These are phyloP conservation scores for Catocala fraxini DNA, from an alignment of 2,888 invertebrate species.

Conservation along the genomic window DNA sequence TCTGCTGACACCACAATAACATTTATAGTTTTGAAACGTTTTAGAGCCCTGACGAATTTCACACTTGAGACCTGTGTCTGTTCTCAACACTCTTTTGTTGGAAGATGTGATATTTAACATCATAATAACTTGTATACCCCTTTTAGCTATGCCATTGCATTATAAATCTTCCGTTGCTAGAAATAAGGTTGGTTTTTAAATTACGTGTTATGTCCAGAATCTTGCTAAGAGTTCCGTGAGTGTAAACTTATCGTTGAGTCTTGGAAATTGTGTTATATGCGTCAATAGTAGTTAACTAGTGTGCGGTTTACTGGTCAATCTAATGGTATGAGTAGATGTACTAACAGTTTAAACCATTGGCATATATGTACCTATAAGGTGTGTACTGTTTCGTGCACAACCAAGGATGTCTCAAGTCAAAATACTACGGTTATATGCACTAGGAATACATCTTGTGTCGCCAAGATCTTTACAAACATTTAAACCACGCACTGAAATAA, in stretches of 20 bases:
- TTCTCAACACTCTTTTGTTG: slow-evolving; percentile 38
- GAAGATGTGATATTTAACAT: slow-evolving; percentile 54
- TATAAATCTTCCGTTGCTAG: rapidly evolving
- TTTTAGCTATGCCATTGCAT: not conserved
- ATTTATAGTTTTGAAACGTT: slow-evolving; percentile 47
- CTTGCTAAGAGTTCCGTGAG: slow-evolving; percentile 10
- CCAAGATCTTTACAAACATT: too few species aligned
- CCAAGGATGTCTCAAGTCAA: too few species aligned
- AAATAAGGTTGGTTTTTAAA: slow-evolving; percentile 8
- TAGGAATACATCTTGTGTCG: too few species aligned
- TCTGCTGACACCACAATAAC: slow-evolving; percentile 20
- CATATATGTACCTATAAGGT: too few species aligned
- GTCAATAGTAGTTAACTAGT: too few species aligned
- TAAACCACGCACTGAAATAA: too few species aligned
- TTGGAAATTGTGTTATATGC: too few species aligned
- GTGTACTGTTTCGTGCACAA: too few species aligned
- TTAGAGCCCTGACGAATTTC: slow-evolving; percentile 57
- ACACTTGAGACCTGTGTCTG: slow-evolving; percentile 45
- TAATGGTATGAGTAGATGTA: too few species aligned
- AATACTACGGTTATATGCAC: too few species aligned
- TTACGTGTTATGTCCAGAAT: slow-evolving; percentile 7
- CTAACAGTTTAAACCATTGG: too few species aligned
- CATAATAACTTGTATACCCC: slow-evolving; percentile 40
- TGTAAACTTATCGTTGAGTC: not conserved
- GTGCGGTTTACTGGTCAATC: too few species aligned